Percentiles rank a stretch among this genome's conserved stretches.
Conservation (phyloP, 2,888 invertebrate species). For the Tetanocera ferruginea region DNA sequence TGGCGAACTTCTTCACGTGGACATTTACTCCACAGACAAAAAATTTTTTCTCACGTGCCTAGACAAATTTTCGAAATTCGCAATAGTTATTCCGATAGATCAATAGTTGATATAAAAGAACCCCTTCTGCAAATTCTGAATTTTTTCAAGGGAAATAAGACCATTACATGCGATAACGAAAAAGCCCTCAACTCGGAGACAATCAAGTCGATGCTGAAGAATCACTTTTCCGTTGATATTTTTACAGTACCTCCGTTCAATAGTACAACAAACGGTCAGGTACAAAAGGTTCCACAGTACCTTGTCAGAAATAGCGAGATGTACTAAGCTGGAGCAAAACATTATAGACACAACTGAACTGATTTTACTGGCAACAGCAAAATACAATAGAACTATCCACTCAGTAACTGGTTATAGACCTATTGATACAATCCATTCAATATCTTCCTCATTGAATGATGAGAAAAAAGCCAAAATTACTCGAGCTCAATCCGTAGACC, state of each 20-base stretch:
- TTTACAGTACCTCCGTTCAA: conserved; percentile 36
- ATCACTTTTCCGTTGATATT: not conserved
- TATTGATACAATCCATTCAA: conserved; percentile 5
- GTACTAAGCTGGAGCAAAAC: conserved; percentile 43
- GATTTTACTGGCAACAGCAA: conserved; percentile 38
- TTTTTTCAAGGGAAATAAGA: not conserved
- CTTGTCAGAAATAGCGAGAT: conserved; percentile 44
- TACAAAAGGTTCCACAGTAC: conserved; percentile 42
- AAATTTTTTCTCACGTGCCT: conserved; percentile 7
- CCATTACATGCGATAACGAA: not conserved
- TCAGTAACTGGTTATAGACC: conserved; percentile 33
- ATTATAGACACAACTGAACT: conserved; percentile 40
- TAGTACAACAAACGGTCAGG: conserved; percentile 42
- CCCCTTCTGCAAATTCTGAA: not conserved
- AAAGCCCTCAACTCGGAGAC: not conserved
- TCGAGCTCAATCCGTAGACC: no score
- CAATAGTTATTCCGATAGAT: conserved; percentile 19
- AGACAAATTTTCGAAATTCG: conserved; percentile 34
- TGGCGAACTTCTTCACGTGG: not conserved
- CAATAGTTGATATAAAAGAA: conserved; percentile 26
- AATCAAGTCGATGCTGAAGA: conserved; percentile 14
- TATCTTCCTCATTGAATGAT: conserved; percentile 7
- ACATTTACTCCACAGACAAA: not conserved
- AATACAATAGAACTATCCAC: conserved; percentile 43
- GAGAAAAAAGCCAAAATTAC: not conserved